Evolutionary conservation across 2,888 invertebrate genomes (phyloP).

Genomic region (Xanthorhoe spadicearia): DNA sequence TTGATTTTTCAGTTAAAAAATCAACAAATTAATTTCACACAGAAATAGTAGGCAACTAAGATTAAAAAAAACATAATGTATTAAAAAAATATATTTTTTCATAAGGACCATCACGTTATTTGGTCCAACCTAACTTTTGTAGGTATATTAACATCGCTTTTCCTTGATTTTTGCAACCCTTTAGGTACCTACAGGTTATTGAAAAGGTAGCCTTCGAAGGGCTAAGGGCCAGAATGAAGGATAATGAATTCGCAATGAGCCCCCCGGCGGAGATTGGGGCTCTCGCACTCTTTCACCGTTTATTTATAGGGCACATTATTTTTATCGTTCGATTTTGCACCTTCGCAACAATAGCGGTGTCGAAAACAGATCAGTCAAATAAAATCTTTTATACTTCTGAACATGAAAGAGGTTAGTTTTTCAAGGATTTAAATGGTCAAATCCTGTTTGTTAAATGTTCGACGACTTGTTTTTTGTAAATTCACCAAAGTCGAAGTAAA

Average conservation of each 20-base stretch:
- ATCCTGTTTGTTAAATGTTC: no score
- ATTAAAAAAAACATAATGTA: no score
- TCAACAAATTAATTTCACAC: background rate
- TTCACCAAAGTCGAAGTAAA: no score
- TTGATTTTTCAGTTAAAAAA: background rate
- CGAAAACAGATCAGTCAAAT: background rate
- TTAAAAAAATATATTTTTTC: no score
- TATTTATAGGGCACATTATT: conserved; percentile 41
- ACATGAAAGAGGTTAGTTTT: no score
- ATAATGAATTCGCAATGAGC: conserved; percentile 58
- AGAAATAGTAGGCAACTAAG: no score
- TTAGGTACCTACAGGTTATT: conserved; percentile 28
- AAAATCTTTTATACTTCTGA: background rate
- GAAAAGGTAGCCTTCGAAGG: conserved; percentile 32
- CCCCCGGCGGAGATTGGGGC: conserved; percentile 47
- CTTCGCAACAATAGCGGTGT: background rate
- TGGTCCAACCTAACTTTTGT: background rate
- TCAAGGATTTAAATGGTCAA: no score
- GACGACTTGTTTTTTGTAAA: no score
- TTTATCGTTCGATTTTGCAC: conserved; percentile 18
- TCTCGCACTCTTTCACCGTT: conserved; percentile 42
- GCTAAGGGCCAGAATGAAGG: conserved; percentile 51
- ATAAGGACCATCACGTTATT: background rate
- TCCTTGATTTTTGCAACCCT: conserved; percentile 13
- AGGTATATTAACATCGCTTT: conserved; percentile 1